Evolutionary conservation across 2,113 vertebrate genomes (phyloP), one percentile per base, ranked within the genome.

Genomic region (Psephotus haematonotus): DNA sequence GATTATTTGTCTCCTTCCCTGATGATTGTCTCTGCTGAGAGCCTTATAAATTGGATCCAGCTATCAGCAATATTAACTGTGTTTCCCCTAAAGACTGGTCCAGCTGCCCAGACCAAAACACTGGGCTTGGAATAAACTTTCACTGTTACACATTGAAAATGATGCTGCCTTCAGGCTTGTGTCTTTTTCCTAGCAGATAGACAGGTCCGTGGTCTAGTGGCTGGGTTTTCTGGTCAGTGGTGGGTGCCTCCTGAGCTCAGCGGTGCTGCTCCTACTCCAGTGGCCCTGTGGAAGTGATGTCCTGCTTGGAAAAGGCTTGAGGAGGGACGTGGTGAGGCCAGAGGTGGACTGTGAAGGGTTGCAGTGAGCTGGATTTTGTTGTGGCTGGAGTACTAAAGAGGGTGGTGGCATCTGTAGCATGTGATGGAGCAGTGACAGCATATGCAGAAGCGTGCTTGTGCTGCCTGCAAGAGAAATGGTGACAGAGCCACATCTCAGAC

Each of bases 41-140:
- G 90, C 92, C 93, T 94, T 95, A 91, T 96, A 97, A 97, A 97
- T 97, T 97, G 97, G 93, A 97, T 97, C 97, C 97, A 97, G 97
- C 97, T 95, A 97, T 97, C 96, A 94, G 82, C 90, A 80, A 84
- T 83, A 81, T 95, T 92, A 91, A 90, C 79, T 41, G 77, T 1
- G 1, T 37, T 94, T 95, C 92, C 85, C 91, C 77, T 86, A 74
- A 82, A 65, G 65, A 37, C 77, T 53, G 81, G 87, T 90, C 75
- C 91, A 77, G 95, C 82, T 91, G 71, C 88, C 93, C 90, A 71
- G 84, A 92, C 72, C 84, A 91, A 93, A 96, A 94, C 90, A 92
- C 35, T 75, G 93, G 65, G 93, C 72, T 95, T 59, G 43, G 79
- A 84, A 91, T 27, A 91, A 92, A 92, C 82, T 96, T 95, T 96